Evolutionary conservation across 2,888 invertebrate species (phyloP).

Genomic region (Melolontha melolontha): DNA sequence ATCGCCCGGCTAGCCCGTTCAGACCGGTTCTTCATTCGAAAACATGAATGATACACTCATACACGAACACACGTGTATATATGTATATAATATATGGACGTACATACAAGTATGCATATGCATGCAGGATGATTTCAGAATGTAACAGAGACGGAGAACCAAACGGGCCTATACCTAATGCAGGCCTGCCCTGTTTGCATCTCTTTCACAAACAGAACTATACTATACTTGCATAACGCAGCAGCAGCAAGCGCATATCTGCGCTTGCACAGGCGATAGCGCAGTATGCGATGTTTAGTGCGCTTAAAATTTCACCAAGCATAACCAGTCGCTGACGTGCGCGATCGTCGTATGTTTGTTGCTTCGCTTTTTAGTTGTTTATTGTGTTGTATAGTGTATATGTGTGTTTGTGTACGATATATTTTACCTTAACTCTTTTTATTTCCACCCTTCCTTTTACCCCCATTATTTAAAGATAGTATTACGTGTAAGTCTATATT

Average conservation of each 20-base stretch:
- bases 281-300: slow-evolving; percentile 12
- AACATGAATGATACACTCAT: slow-evolving; percentile 34
- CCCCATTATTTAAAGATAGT: not conserved
- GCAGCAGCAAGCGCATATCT: slow-evolving; percentile 47
- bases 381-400: slow-evolving; percentile 32
- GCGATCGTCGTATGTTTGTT: slow-evolving; percentile 46
- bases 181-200: slow-evolving; percentile 27
- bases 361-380: slow-evolving; percentile 37
- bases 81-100: slow-evolving; percentile 2
- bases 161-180: slow-evolving; percentile 16
- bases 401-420: slow-evolving; percentile 25
- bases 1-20: slow-evolving; percentile 35
- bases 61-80: slow-evolving; percentile 15
- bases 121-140: not conserved
- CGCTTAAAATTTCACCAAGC: slow-evolving; percentile 29
- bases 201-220: slow-evolving; percentile 24
- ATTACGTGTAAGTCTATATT: slow-evolving; percentile 6
- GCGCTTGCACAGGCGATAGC: slow-evolving; percentile 53
- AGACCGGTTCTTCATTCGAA: slow-evolving; percentile 41
- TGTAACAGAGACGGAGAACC: slow-evolving; percentile 14
- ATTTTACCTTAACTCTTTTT: slow-evolving; percentile 11
- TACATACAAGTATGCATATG: not conserved
- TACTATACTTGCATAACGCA: slow-evolving; percentile 45
- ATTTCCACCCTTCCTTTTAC: slow-evolving; percentile 10
- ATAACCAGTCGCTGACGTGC: slow-evolving; percentile 49